Conservation (phyloP, 2,888 invertebrate genomes). For the Caenorhabditis wallacei region DNA sequence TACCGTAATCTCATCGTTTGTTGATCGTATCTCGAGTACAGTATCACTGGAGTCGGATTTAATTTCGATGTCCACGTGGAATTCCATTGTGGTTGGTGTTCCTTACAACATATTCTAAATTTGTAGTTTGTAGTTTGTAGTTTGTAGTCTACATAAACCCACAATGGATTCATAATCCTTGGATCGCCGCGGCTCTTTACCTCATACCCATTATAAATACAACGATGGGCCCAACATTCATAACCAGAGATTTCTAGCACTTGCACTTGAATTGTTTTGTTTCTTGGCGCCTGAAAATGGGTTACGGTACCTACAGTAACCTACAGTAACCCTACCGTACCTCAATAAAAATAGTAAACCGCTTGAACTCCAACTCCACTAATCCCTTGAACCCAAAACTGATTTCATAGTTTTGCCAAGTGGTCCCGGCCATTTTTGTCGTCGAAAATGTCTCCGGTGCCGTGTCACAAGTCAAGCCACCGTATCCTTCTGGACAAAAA, state of each 20-base stretch:
- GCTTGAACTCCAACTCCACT: background rate
- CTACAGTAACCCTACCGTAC: background rate
- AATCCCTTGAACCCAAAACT: background rate
- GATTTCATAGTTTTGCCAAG: background rate
- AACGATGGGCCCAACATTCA: background rate
- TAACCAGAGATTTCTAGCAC: too few relatives aligned
- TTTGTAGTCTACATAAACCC: background rate
- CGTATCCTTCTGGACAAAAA: constrained; percentile 34
- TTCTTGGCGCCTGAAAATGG: constrained; percentile 9
- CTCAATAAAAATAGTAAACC: background rate
- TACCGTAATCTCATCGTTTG: background rate
- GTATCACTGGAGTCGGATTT: constrained; percentile 18
- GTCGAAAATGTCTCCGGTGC: constrained; percentile 7
- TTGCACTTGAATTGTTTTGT: constrained; percentile 35
- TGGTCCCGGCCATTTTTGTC: background rate
- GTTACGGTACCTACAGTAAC: background rate
- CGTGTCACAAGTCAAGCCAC: constrained; percentile 19
- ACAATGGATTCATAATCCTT: constrained; percentile 35
- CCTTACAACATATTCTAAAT: constrained; percentile 34
- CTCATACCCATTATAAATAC: constrained; percentile 13
- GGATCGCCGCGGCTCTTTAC: constrained; percentile 37
- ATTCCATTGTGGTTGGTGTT: background rate
- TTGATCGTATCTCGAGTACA: background rate
- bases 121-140: background rate
- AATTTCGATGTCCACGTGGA: constrained; percentile 15